Base-by-base conservation (phyloP, 2,888 invertebrate genomes). In the Lacanobia oleracea region DNA sequence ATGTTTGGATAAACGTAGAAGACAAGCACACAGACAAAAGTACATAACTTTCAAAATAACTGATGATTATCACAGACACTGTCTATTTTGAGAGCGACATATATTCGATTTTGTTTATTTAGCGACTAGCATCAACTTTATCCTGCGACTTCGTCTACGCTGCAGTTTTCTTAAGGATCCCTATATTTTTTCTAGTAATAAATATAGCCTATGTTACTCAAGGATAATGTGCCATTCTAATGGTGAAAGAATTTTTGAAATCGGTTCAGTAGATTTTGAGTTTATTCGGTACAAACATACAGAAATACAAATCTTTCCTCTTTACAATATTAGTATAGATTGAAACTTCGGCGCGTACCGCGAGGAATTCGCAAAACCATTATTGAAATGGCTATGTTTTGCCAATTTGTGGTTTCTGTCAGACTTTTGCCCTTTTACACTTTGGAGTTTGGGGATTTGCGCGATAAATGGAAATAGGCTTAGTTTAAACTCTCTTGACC, bases 381-480 rank as follows among this genome's bases (percentile, higher is more conserved):
- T 40, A 56, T 40, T 33, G n/a, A 53, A 48, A 59, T 59, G 10
- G 27, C 12, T 54, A 16, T 60, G 21, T 75, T 65, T 74, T 48
- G 8, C 18, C 27, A 56, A 62, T 61, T 73, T 27, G 57, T 27
- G 70, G 48, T 21, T 51, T 9, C 6, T 9, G 18, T 33, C 18
- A 43, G 10, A 50, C 18, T 27, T 8, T 14, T 70, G 27, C 57
- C 40, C 40, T 50, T 73, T 73, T 18, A 2, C 21, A 43, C 14
- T 73, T 59, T 18, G 18, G 10, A 21, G 27, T 59, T 59, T 60
- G 14, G 48, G 71, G 33, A 43, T 74, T 51, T 16, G n/a, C 4
- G 12, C 62, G 62, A 51, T 60, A 43, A 43, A 71, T 74, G 50
- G 10, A 50, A 70, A 74, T 60, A 33, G 74, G 33, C 18, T 60